Evolutionary conservation across 2,113 vertebrate species (phyloP).

Genomic region (Semicossyphus pulcher): DNA sequence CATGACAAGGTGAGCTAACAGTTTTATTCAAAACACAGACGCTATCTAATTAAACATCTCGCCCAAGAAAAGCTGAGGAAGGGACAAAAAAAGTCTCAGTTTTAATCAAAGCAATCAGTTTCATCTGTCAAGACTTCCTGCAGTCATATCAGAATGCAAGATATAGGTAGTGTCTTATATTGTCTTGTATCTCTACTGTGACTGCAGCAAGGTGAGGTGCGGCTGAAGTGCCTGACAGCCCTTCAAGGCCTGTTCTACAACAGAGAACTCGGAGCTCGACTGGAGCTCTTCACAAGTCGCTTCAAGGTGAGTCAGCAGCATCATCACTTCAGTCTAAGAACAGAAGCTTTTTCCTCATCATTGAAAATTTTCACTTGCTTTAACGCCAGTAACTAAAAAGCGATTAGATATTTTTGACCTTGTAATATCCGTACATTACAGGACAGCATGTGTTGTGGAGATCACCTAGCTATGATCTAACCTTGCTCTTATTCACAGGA

Average conservation of each 20-base stretch:
- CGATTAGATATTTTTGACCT: neutral
- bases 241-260: slow-evolving; percentile 96
- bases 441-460: neutral
- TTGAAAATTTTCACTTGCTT: neutral
- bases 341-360: neutral
- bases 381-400: neutral
- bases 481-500: slow-evolving; percentile 83
- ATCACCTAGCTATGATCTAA: neutral
- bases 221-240: slow-evolving; percentile 95
- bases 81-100: too few species aligned
- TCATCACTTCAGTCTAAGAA: neutral
- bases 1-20: slow-evolving; percentile 77
- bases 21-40: neutral
- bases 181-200: neutral
- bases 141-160: too few species aligned
- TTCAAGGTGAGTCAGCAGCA: slow-evolving; percentile 88
- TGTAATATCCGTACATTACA: neutral
- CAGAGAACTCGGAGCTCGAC: slow-evolving; percentile 93
- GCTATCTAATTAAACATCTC: neutral
- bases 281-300: slow-evolving; percentile 97
- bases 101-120: too few species aligned
- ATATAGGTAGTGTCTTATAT: too few species aligned
- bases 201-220: slow-evolving; percentile 94
- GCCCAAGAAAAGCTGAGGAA: neutral
- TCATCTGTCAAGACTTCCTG: too few species aligned